Conservation (phyloP, 2,113 vertebrate species). For the Synchiropus splendidus region DNA sequence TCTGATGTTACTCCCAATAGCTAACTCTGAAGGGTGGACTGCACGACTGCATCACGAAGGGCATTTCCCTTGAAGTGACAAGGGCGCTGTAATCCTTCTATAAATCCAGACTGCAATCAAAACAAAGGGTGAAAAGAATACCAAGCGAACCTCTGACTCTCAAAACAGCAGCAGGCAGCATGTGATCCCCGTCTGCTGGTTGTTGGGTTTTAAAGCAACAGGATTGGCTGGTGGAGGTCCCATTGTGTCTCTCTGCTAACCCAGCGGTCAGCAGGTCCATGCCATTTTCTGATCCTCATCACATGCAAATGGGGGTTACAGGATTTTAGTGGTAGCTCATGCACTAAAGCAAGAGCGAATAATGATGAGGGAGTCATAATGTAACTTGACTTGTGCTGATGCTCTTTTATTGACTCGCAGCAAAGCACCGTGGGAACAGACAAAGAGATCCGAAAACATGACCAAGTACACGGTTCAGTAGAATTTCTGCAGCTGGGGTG, state of each 20-base stretch:
- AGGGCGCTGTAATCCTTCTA: conserved; percentile 41
- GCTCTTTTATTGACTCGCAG: no score
- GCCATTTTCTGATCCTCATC: conserved; percentile 47
- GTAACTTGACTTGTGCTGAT: conserved; percentile 2
- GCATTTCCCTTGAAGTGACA: conserved; percentile 36
- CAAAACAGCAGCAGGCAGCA: conserved; percentile 49
- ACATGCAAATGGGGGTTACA: conserved; percentile 35
- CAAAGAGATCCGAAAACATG: conserved; percentile 2
- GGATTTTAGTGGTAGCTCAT: conserved; percentile 16
- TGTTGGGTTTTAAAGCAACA: conserved; percentile 59
- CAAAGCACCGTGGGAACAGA: conserved; percentile 38
- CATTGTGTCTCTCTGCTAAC: conserved; percentile 39
- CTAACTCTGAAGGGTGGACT: no score
- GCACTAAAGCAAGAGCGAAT: no score
- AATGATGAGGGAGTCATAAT: no score
- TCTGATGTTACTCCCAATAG: no score
- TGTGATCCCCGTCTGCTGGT: conserved; percentile 57
- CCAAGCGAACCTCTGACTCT: conserved; percentile 31
- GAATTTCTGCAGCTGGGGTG: background rate
- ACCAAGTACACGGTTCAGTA: background rate
- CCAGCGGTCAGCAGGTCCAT: conserved; percentile 25
- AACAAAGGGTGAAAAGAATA: conserved; percentile 50
- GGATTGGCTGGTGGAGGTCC: conserved; percentile 50
- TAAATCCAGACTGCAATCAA: conserved; percentile 57
- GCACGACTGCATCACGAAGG: conserved; percentile 26